Percentiles rank a stretch among this genome's conserved stretches.
These are phyloP conservation scores for Agrochola lychnidis DNA, from an alignment of 2,888 invertebrate species.

Conservation along the genomic window DNA sequence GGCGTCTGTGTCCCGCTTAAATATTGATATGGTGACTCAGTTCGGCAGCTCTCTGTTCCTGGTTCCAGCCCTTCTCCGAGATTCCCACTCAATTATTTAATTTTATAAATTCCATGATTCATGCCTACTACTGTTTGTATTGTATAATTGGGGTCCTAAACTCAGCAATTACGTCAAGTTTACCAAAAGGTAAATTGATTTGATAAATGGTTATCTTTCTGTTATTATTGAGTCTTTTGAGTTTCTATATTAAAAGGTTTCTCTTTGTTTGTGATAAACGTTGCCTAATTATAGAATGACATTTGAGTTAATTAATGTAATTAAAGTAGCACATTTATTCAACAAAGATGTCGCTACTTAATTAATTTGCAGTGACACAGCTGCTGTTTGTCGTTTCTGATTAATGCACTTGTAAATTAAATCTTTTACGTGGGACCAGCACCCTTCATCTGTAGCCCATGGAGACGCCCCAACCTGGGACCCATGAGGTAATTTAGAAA, in stretches of 20 bases:
- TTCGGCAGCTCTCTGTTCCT: slow-evolving; percentile 46
- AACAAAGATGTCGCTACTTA: slow-evolving; percentile 14
- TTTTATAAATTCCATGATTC: slow-evolving; percentile 61
- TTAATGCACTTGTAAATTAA: slow-evolving; percentile 53
- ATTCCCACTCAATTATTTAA: slow-evolving; percentile 69
- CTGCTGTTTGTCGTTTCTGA: slow-evolving; percentile 50
- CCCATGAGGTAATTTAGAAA: slow-evolving; percentile 6
- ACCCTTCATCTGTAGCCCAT: slow-evolving; percentile 19
- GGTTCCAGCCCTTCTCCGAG: slow-evolving; percentile 45
- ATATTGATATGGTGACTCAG: slow-evolving; percentile 82
- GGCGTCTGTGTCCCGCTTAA: slow-evolving; percentile 79
- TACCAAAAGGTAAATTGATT: slow-evolving; percentile 40
- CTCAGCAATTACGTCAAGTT: slow-evolving; percentile 40
- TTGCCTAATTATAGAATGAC: background rate
- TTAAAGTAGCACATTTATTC: slow-evolving; percentile 1
- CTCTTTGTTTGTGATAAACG: slow-evolving; percentile 5
- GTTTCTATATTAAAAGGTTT: background rate
- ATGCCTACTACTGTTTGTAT: slow-evolving; percentile 56
- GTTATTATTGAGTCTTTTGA: background rate
- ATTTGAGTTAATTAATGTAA: slow-evolving; percentile 15
- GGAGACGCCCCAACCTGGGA: background rate
- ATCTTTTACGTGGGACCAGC: slow-evolving; percentile 12
- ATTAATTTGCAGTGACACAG: slow-evolving; percentile 51
- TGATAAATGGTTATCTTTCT: slow-evolving; percentile 29
- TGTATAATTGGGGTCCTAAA: slow-evolving; percentile 55